Percentiles rank a stretch among this genome's conserved stretches.
Conservation (phyloP, 2,888 invertebrate species). For the Dynastes grantii region DNA sequence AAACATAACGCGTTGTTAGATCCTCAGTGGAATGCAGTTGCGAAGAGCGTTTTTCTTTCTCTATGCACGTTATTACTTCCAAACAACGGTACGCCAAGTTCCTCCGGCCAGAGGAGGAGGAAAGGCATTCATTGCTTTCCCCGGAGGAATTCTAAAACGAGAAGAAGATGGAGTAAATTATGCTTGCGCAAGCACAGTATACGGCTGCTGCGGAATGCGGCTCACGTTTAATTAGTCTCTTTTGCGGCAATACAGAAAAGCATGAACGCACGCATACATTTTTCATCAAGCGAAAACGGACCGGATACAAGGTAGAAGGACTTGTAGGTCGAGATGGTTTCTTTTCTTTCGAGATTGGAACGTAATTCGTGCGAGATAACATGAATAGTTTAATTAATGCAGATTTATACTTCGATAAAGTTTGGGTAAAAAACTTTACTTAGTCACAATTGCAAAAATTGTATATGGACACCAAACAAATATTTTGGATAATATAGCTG, state of each 20-base stretch:
- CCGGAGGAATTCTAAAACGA: constrained; percentile 42
- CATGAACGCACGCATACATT: constrained; percentile 39
- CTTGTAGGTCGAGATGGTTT: constrained; percentile 32
- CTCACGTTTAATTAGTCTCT: constrained; percentile 45
- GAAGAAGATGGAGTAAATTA: constrained; percentile 37
- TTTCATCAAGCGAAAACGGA: constrained; percentile 43
- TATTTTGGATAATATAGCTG: too few relatives aligned
- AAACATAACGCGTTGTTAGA: background rate
- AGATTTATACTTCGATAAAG: constrained; percentile 16
- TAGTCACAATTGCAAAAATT: background rate
- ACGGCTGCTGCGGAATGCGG: constrained; percentile 44
- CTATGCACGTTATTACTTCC: background rate
- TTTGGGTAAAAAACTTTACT: background rate
- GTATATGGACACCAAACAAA: too few relatives aligned
- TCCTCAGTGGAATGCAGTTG: constrained; percentile 4
- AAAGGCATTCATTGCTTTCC: constrained; percentile 39
- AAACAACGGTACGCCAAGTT: constrained; percentile 11
- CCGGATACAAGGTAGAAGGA: constrained; percentile 30
- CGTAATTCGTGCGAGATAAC: constrained; percentile 3
- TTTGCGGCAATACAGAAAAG: constrained; percentile 44
- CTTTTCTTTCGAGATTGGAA: constrained; percentile 12
- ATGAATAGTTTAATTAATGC: constrained; percentile 33
- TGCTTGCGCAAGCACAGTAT: constrained; percentile 42
- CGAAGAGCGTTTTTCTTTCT: constrained; percentile 5
- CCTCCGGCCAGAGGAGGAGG: constrained; percentile 13